Evolutionary conservation across 2,888 invertebrate species (phyloP).

Genomic region (Calephelis perditalis): DNA sequence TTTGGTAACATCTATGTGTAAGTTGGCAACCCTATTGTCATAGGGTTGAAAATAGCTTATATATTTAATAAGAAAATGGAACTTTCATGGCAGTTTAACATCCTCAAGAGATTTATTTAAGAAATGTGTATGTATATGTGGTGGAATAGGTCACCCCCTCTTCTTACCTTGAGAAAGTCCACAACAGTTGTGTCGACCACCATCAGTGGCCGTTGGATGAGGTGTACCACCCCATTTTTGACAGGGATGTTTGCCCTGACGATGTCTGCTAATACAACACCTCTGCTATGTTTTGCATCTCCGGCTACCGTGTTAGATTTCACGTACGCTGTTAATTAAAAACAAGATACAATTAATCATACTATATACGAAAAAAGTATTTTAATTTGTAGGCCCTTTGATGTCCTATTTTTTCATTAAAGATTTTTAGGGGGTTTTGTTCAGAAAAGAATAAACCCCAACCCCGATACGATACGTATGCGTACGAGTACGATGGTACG

Average conservation of each 20-base stretch:
- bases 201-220: slow-evolving; percentile 94
- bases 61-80: too few relatives aligned
- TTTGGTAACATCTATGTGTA: background rate
- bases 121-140: background rate
- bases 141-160: too few relatives aligned
- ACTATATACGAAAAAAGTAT: too few relatives aligned
- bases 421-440: too few relatives aligned
- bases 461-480: too few relatives aligned
- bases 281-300: slow-evolving; percentile 86
- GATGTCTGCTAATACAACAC: slow-evolving; percentile 92
- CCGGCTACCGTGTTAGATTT: slow-evolving; percentile 90
- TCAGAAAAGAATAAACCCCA: too few relatives aligned
- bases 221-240: slow-evolving; percentile 94
- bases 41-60: too few relatives aligned
- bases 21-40: background rate
- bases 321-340: slow-evolving; percentile 82
- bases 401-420: too few relatives aligned
- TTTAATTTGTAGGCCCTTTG: too few relatives aligned
- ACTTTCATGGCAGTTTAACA: too few relatives aligned
- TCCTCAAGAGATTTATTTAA: too few relatives aligned
- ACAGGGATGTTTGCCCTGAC: slow-evolving; percentile 94
- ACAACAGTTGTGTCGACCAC: slow-evolving; percentile 92
- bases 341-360: background rate
- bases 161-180: slow-evolving; percentile 87
- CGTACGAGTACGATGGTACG: too few relatives aligned